phyloP scores from a whole-genome alignment of 2,797 vertebrate species.

The Parauchenoglanis ngamensis region DNA sequence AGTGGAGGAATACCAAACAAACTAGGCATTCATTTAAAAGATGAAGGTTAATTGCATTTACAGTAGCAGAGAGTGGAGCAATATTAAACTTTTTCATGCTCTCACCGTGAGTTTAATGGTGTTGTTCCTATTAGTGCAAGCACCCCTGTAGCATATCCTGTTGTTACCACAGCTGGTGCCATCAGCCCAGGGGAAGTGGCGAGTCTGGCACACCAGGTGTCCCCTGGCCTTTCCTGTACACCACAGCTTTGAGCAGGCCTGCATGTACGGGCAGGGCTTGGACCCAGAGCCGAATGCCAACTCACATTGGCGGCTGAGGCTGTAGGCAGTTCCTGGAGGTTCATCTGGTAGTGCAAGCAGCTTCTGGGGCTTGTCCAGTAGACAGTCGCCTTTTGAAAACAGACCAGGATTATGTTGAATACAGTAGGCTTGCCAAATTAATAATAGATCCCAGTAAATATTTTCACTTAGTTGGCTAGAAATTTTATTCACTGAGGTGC shows the following conservation, averaged over 20 bases:
- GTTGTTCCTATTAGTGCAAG: constrained; percentile 81
- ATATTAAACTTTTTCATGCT: background rate
- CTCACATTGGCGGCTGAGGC: constrained; percentile 90
- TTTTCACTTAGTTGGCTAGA: background rate
- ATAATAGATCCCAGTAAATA: background rate
- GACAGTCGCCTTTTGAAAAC: constrained; percentile 85
- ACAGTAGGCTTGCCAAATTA: background rate
- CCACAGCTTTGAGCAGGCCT: constrained; percentile 92
- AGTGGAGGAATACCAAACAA: background rate
- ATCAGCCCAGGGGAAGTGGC: constrained; percentile 99
- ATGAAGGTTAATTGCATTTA: background rate
- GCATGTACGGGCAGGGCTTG: constrained; percentile 94
- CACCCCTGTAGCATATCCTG: constrained; percentile 84
- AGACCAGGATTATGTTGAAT: background rate
- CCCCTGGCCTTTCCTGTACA: constrained; percentile 92
- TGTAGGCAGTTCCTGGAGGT: constrained; percentile 84
- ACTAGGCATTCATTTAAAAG: constrained; percentile 13
- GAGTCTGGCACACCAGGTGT: constrained; percentile 94
- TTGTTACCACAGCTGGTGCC: constrained; percentile 88
- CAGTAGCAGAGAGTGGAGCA: background rate
- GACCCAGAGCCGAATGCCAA: constrained; percentile 91
- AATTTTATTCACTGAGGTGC: background rate
- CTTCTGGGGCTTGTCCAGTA: constrained; percentile 92
- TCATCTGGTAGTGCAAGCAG: constrained; percentile 81
- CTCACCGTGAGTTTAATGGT: constrained; percentile 80